Evolutionary conservation across 2,888 invertebrate species (phyloP).

Genomic region (Lasioglossum villosulum): DNA sequence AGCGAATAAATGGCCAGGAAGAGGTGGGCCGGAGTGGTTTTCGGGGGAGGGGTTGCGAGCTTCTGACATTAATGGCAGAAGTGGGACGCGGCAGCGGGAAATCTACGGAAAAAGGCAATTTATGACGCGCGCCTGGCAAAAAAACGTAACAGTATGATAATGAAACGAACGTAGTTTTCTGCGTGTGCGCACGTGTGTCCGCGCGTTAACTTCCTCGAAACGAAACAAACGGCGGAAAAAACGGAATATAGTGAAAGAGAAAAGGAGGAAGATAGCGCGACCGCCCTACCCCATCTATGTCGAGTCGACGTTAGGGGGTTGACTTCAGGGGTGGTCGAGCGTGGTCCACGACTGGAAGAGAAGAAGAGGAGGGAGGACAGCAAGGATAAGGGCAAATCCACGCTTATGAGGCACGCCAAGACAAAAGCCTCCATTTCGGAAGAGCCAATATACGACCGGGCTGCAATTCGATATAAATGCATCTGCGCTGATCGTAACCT

Average conservation of each 20-base stretch:
- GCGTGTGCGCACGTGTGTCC: conserved; percentile 45
- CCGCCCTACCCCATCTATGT: conserved; percentile 55
- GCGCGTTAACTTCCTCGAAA: conserved; percentile 76
- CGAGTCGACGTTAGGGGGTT: conserved; percentile 75
- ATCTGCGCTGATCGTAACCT: conserved; percentile 78
- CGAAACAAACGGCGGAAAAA: conserved; percentile 73
- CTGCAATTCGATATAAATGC: conserved; percentile 82
- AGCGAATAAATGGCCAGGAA: conserved; percentile 76
- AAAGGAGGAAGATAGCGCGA: conserved; percentile 53
- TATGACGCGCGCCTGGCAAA: conserved; percentile 71
- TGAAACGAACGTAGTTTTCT: conserved; percentile 76
- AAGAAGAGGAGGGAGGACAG: conserved; percentile 48
- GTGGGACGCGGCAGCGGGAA: conserved; percentile 81
- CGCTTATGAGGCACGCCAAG: conserved; percentile 83
- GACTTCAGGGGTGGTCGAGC: conserved; percentile 81
- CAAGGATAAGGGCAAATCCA: conserved; percentile 81
- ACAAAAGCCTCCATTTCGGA: conserved; percentile 82
- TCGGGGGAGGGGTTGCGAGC: conserved; percentile 50
- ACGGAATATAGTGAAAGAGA: conserved; percentile 22
- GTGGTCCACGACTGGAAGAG: conserved; percentile 70
- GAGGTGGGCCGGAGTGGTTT: conserved; percentile 35
- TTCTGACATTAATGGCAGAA: conserved; percentile 82
- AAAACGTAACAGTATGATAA: conserved; percentile 83
- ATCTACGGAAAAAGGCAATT: conserved; percentile 80
- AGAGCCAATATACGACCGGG: conserved; percentile 78